These are phyloP conservation scores for Albula goreensis DNA, from an alignment of 2,113 vertebrate genomes.

Conservation along the genomic window DNA sequence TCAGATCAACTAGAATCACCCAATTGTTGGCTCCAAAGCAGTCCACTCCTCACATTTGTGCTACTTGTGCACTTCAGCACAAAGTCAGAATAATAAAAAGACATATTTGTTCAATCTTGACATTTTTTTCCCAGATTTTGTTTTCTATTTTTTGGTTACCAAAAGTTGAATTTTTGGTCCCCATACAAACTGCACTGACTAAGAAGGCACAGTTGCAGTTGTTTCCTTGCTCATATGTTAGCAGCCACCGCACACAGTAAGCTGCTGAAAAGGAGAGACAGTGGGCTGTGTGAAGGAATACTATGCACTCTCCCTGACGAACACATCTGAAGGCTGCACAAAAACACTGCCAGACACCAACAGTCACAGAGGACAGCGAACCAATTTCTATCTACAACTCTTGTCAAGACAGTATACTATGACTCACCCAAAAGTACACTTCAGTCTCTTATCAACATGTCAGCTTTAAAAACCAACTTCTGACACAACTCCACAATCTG, in stretches of 20 bases:
- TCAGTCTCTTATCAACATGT: not conserved
- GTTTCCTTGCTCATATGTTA: not conserved
- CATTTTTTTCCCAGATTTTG: too few relatives aligned
- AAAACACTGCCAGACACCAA: not conserved
- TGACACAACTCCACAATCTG: not conserved
- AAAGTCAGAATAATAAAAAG: not conserved
- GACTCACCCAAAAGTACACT: not conserved
- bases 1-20: not conserved
- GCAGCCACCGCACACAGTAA: not conserved
- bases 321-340: not conserved
- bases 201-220: too few relatives aligned
- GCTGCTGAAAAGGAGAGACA: not conserved
- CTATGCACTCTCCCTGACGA: not conserved
- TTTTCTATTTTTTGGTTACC: not conserved
- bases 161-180: not conserved
- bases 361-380: not conserved
- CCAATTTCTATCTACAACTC: not conserved
- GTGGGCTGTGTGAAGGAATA: not conserved
- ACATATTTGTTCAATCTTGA: not conserved
- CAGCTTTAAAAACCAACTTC: not conserved
- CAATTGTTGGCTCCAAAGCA: not conserved
- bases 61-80: not conserved
- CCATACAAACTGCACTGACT: too few relatives aligned
- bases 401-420: not conserved
- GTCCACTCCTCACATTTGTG: not conserved